Conservation (phyloP, 2,113 vertebrate genomes). For the Anolis carolinensis region DNA sequence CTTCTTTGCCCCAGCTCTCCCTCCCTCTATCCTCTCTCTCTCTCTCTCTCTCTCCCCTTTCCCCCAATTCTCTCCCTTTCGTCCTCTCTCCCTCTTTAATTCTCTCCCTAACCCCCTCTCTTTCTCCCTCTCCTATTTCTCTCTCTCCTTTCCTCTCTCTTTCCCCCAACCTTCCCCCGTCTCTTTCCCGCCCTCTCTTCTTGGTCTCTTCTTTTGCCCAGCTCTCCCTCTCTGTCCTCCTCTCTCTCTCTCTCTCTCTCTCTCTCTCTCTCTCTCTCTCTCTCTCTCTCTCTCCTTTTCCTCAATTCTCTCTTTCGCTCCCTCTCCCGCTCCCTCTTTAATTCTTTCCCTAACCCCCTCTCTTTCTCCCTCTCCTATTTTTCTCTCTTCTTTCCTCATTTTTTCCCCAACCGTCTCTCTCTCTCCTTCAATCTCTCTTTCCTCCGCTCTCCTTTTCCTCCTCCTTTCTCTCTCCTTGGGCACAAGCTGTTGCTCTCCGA, state of each 20-base stretch:
- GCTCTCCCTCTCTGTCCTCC: too few species aligned
- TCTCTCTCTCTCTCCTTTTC: not conserved
- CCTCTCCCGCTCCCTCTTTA: not conserved
- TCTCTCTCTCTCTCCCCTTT: too few species aligned
- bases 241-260: too few species aligned
- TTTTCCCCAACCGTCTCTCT: not conserved
- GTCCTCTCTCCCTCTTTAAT: too few species aligned
- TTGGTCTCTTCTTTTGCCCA: too few species aligned
- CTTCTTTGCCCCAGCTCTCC: too few species aligned
- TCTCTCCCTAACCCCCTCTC: too few species aligned
- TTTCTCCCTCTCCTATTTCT: too few species aligned
- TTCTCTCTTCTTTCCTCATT: not conserved
- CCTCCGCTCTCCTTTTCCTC: not conserved
- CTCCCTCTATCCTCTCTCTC: too few species aligned
- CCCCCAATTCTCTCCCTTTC: not conserved
- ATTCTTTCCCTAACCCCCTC: not conserved
- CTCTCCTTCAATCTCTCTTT: not conserved
- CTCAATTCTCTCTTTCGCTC: not conserved
- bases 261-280: not conserved
- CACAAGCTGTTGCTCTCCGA: slow-evolving; percentile 20
- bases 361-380: not conserved
- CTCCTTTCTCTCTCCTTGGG: not conserved
- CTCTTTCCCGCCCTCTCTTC: too few species aligned
- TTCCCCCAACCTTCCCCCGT: too few species aligned
- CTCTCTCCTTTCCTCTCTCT: too few species aligned